Conservation (phyloP, 2,888 invertebrate genomes). For the Petrolisthes manimaculis region DNA sequence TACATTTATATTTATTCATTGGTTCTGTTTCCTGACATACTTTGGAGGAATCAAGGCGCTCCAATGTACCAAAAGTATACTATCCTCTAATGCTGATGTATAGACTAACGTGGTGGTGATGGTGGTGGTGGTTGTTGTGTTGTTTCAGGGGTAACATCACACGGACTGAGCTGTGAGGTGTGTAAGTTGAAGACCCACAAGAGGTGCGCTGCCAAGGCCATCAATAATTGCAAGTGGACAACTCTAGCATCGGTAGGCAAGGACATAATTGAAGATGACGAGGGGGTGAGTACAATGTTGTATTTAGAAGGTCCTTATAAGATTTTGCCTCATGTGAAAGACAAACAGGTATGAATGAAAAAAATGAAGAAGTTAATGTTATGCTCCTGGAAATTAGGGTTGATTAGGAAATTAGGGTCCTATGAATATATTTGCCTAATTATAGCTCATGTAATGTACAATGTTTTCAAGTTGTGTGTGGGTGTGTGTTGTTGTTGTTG, state of each 20-base stretch:
- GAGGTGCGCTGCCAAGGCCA: slow-evolving; percentile 91
- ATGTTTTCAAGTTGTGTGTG: background rate
- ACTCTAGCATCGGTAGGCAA: slow-evolving; percentile 94
- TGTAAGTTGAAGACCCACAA: slow-evolving; percentile 98
- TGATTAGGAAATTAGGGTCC: background rate
- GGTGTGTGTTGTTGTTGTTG: background rate
- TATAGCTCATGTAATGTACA: background rate
- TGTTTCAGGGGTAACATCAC: slow-evolving; percentile 86
- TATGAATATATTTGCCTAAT: background rate
- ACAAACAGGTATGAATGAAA: too few species aligned
- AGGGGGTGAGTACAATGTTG: slow-evolving; percentile 83
- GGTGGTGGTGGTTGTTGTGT: background rate
- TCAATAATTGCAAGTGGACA: slow-evolving; percentile 97
- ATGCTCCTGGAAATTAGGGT: too few species aligned
- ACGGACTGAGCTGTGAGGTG: slow-evolving; percentile 95
- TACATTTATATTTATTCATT: too few species aligned
- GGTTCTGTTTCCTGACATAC: too few species aligned
- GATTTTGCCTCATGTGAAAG: too few species aligned
- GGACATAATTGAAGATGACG: slow-evolving; percentile 91
- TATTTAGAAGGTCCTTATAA: background rate
- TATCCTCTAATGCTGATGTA: background rate
- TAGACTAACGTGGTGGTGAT: background rate
- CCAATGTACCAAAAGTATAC: too few species aligned
- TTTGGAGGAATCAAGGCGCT: too few species aligned
- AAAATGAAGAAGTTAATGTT: too few species aligned